phyloP scores from a whole-genome alignment of 2,797 vertebrate genomes.

The Platalea minor region DNA sequence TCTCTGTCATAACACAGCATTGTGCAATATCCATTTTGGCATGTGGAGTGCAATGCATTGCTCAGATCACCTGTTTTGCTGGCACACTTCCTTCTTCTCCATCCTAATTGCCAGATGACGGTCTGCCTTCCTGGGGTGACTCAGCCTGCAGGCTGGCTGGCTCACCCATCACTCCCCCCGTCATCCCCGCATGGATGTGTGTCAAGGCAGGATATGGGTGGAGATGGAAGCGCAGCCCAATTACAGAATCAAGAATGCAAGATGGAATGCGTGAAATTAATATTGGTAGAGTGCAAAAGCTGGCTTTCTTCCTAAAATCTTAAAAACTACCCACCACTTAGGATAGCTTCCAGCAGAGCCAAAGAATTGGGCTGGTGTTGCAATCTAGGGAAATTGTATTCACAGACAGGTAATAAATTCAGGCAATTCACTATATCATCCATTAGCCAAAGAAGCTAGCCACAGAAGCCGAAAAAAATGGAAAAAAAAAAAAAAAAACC shows the following conservation, averaged over 20 bases:
- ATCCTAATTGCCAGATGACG: not conserved
- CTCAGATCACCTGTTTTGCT: constrained; percentile 17
- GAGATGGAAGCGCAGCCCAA: not conserved
- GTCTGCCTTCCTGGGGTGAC: not conserved
- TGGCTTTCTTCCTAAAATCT: not conserved
- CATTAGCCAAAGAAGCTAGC: not conserved
- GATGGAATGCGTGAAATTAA: not conserved
- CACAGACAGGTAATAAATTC: not conserved
- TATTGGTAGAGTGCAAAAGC: not conserved
- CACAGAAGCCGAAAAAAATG: not conserved
- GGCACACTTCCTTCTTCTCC: constrained; percentile 10
- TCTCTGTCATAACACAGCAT: not conserved
- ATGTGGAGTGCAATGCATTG: not conserved
- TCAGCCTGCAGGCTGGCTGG: not conserved
- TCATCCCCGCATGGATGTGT: not conserved
- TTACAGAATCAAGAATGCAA: not conserved
- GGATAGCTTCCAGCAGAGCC: not conserved
- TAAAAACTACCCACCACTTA: not conserved
- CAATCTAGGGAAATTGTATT: not conserved
- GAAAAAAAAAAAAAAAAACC: too few relatives aligned
- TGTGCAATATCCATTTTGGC: constrained; percentile 6
- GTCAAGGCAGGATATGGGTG: constrained; percentile 35
- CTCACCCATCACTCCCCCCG: not conserved
- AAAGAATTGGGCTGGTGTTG: not conserved
- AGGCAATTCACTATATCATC: not conserved